Evolutionary conservation across 2,113 vertebrate species (phyloP).

Genomic region (Python bivittatus): DNA sequence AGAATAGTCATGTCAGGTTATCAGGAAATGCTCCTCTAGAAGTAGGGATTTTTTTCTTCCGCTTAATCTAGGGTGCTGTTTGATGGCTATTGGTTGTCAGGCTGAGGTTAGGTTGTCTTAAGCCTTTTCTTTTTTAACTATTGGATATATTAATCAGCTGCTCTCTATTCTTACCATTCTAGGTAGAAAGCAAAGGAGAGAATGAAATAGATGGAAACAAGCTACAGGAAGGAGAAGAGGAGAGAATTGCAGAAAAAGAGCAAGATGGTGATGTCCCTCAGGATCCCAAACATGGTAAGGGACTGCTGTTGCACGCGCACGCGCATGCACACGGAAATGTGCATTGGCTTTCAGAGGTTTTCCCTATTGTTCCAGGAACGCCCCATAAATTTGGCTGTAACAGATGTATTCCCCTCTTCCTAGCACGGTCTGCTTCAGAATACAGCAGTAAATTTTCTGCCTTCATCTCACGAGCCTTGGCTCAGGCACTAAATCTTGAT

Average conservation of each 20-base stretch:
- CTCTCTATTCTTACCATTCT: background rate
- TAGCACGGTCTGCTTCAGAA: slow-evolving; percentile 9
- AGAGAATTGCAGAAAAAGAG: slow-evolving; percentile 73
- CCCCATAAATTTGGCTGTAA: background rate
- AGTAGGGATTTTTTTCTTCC: too few species aligned
- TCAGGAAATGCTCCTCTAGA: too few species aligned
- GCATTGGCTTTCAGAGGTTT: background rate
- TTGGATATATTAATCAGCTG: background rate
- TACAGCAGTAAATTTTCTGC: background rate
- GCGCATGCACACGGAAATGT: background rate
- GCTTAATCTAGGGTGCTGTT: too few species aligned
- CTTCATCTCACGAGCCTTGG: background rate
- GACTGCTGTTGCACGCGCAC: background rate
- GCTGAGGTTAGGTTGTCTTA: too few species aligned
- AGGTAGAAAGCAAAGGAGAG: slow-evolving; percentile 88
- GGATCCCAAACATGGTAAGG: slow-evolving; percentile 73
- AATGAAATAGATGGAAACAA: slow-evolving; percentile 79
- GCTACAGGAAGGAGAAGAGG: slow-evolving; percentile 76
- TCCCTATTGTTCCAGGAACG: background rate
- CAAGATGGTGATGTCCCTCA: slow-evolving; percentile 63
- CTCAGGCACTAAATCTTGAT: background rate
- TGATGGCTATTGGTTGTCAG: too few species aligned
- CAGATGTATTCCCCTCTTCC: background rate
- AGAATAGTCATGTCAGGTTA: too few species aligned
- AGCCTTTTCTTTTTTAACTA: background rate